A percentile compares a stretch with the other conserved stretches of the same genome.
phyloP scores from a whole-genome alignment of 2,797 vertebrate species.

The Buphagus erythrorhynchus region DNA sequence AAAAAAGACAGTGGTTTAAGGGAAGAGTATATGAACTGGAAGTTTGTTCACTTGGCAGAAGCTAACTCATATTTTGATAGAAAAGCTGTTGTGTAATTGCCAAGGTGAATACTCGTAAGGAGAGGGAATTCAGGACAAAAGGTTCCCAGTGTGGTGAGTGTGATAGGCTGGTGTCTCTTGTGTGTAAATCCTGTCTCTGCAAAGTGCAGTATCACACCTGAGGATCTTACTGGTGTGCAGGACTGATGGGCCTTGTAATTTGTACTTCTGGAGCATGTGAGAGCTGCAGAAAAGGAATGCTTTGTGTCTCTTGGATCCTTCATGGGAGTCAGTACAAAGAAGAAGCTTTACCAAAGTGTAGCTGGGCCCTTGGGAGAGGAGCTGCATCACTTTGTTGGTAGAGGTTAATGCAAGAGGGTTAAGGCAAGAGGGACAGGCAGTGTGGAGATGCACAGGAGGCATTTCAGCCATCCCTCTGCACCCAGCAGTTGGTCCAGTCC shows the following conservation, averaged over 20 bases:
- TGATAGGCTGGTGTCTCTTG: background rate
- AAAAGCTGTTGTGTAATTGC: background rate
- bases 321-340: background rate
- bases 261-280: rapidly evolving
- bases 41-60: slow-evolving; percentile 11
- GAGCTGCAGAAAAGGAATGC: background rate
- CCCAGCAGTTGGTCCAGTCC: background rate
- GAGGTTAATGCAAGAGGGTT: background rate
- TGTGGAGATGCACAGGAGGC: background rate
- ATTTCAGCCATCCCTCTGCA: background rate
- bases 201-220: background rate
- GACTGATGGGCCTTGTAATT: too few species aligned
- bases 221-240: background rate
- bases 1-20: slow-evolving; percentile 71
- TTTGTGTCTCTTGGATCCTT: background rate
- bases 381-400: background rate
- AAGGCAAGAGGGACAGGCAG: background rate
- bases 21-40: slow-evolving; percentile 12
- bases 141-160: background rate
- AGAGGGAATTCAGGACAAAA: background rate
- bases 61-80: background rate
- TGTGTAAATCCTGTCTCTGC: background rate
- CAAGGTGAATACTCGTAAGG: background rate
- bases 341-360: background rate
- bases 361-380: background rate